Conservation (phyloP, 2,113 vertebrate genomes). For the Austrofundulus limnaeus region DNA sequence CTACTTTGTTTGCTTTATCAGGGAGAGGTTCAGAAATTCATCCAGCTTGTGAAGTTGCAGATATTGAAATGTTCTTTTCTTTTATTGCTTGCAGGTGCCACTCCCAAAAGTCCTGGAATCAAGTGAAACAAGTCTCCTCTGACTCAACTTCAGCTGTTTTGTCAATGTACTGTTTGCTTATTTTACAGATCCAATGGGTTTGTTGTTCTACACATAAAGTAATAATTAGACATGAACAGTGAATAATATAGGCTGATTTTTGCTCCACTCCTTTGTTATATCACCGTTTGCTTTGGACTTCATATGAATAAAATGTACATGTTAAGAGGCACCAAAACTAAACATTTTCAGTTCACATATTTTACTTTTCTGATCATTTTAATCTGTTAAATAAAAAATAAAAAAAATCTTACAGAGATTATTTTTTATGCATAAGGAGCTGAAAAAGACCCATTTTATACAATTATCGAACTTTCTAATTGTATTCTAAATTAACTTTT, state of each 20-base stretch:
- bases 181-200: conserved; percentile 15
- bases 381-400: too few relatives aligned
- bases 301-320: not conserved
- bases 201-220: conserved; percentile 9
- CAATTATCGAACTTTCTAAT: not conserved
- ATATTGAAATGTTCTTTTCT: not conserved
- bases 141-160: conserved; percentile 16
- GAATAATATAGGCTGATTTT: conserved; percentile 2
- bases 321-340: not conserved
- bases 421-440: too few relatives aligned
- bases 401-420: too few relatives aligned
- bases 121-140: conserved; percentile 76
- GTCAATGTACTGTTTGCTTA: conserved; percentile 21
- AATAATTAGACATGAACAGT: not conserved
- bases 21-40: not conserved
- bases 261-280: not conserved
- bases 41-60: not conserved
- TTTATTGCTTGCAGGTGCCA: conserved; percentile 82
- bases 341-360: not conserved
- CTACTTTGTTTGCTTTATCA: not conserved
- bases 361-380: not conserved
- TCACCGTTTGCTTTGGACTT: conserved; percentile 6
- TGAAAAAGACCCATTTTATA: too few relatives aligned
- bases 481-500: not conserved
- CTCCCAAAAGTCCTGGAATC: conserved; percentile 90